Conservation (phyloP, 1,140 invertebrate genomes). For the Drosophila nigromelanica region DNA sequence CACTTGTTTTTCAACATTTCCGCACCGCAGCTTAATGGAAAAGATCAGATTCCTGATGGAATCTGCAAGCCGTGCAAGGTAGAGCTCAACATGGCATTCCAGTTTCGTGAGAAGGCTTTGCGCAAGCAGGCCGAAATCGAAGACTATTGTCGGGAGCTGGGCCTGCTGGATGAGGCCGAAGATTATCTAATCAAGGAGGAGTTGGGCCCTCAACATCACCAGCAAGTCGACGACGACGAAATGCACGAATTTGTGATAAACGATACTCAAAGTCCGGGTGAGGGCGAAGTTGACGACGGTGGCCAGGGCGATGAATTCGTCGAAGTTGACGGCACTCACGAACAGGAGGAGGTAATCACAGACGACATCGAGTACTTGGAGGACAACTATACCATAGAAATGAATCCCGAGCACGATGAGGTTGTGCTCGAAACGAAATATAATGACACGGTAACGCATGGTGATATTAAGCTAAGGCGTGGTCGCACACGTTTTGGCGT, state of each 20-base stretch:
- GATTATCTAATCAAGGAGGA: constrained; percentile 66
- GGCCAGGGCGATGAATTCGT: constrained; percentile 41
- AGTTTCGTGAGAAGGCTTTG: constrained; percentile 74
- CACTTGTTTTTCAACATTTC: background rate
- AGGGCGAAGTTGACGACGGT: constrained; percentile 18
- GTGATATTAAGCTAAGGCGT: constrained; percentile 23
- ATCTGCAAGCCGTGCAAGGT: constrained; percentile 76
- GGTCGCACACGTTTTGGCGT: constrained; percentile 22
- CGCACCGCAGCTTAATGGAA: constrained; percentile 54
- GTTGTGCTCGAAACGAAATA: constrained; percentile 50
- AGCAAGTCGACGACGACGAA: constrained; percentile 53
- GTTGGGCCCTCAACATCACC: constrained; percentile 24
- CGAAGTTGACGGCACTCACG: constrained; percentile 46
- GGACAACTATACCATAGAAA: constrained; percentile 66
- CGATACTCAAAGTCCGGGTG: constrained; percentile 20
- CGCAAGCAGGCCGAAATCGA: constrained; percentile 63
- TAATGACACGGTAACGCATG: constrained; percentile 11
- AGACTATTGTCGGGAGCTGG: constrained; percentile 53
- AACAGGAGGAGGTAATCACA: constrained; percentile 51
- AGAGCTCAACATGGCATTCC: constrained; percentile 76
- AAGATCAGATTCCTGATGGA: constrained; percentile 64
- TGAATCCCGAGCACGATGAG: constrained; percentile 54
- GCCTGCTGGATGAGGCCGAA: constrained; percentile 52
- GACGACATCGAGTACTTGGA: constrained; percentile 73
- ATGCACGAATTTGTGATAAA: constrained; percentile 55